A percentile compares a stretch with the other conserved stretches of the same genome.
These are phyloP conservation scores for Nannoperca obscura DNA, from an alignment of 2,797 vertebrate genomes.

Conservation along the genomic window DNA sequence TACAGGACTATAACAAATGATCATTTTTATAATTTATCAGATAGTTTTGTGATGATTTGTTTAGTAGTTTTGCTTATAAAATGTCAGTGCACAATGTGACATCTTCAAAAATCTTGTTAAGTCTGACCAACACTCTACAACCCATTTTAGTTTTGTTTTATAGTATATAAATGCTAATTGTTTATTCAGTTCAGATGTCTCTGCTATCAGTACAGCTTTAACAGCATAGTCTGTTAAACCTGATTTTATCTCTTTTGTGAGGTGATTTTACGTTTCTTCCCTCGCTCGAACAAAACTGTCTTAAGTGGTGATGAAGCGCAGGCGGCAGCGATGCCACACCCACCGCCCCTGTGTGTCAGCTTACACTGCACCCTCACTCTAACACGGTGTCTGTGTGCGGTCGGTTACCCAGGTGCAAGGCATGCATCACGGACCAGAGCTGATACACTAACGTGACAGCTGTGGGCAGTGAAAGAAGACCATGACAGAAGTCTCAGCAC, in stretches of 20 bases:
- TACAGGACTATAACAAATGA: neutral
- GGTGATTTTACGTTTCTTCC: neutral
- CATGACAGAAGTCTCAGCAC: conserved; percentile 78
- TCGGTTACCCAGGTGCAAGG: conserved; percentile 80
- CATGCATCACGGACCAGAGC: conserved; percentile 81
- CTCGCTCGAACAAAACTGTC: conserved; percentile 24
- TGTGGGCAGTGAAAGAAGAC: conserved; percentile 84
- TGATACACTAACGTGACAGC: conserved; percentile 84
- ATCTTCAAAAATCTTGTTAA: conserved; percentile 2
- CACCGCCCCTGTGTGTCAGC: conserved; percentile 56
- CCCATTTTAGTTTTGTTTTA: neutral
- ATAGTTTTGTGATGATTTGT: neutral
- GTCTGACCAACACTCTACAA: neutral
- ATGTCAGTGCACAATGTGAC: conserved; percentile 11
- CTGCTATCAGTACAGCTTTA: neutral
- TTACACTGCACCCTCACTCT: conserved; percentile 61
- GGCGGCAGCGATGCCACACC: conserved; percentile 57
- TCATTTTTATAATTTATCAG: neutral
- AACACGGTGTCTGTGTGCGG: conserved; percentile 75
- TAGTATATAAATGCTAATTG: conserved; percentile 3
- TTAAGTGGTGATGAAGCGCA: conserved; percentile 47
- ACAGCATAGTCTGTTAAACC: conserved; percentile 1
- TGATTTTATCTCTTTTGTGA: conserved; percentile 27
- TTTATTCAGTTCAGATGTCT: conserved; percentile 5
- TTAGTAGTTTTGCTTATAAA: neutral